Percentiles rank a stretch among this genome's conserved stretches.
These are phyloP conservation scores for Arion vulgaris DNA, from an alignment of 1,140 invertebrate genomes.

Conservation along the genomic window DNA sequence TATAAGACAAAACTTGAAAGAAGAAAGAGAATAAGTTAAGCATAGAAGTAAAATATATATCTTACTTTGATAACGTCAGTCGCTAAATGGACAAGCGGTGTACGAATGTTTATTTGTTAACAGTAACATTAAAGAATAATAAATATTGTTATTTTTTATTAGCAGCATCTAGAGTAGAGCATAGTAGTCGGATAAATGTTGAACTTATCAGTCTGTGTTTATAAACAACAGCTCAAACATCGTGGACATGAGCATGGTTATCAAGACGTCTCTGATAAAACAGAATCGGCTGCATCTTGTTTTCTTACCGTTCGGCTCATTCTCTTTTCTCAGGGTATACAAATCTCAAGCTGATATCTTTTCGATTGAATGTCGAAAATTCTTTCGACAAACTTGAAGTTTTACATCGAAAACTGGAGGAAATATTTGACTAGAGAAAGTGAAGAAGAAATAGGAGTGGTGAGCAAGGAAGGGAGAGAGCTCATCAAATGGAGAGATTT, in stretches of 20 bases:
- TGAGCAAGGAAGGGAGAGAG: not conserved
- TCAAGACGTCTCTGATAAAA: not conserved
- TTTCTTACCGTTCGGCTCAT: not conserved
- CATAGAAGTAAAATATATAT: too few relatives aligned
- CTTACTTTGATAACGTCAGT: too few relatives aligned
- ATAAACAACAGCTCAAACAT: not conserved
- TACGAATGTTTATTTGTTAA: not conserved
- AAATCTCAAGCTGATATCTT: not conserved
- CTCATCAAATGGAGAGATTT: not conserved
- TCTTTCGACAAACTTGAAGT: not conserved
- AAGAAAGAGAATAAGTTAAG: too few relatives aligned
- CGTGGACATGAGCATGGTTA: not conserved
- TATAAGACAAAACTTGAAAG: too few relatives aligned
- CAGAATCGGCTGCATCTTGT: not conserved
- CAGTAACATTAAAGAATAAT: not conserved
- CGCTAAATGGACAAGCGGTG: not conserved
- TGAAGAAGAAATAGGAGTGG: not conserved
- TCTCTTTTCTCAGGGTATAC: not conserved
- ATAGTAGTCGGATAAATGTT: not conserved
- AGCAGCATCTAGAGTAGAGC: not conserved
- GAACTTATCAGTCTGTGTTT: not conserved
- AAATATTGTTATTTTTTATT: not conserved
- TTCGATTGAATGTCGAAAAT: not conserved
- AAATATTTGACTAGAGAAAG: not conserved
- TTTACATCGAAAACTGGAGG: not conserved